Base-by-base conservation (phyloP, 2,888 invertebrate species). In the Hecatera dysodea region DNA sequence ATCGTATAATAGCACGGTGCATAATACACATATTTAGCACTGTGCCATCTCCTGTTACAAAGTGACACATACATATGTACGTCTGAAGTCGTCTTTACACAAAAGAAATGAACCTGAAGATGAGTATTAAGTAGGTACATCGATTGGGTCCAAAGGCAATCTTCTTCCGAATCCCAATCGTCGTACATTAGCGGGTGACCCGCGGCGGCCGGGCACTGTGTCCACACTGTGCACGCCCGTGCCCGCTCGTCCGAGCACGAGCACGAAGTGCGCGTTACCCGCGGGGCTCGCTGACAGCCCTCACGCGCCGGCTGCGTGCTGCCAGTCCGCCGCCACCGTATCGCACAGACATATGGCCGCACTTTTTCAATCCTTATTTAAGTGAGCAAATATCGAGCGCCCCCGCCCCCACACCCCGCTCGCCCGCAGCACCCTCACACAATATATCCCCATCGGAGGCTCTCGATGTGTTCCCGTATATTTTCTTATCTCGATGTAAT, bases 311-410 rank as follows among this genome's bases (percentile, higher is more conserved):
- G n/a, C n/a, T n/a, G n/a, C n/a, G n/a, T n/a, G n/a, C n/a, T n/a
- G n/a, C n/a, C n/a, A n/a, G n/a, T n/a, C n/a, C n/a, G n/a, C n/a
- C n/a, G 50, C 50, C 57, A 42, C 22, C 68, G 56, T 68, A 67
- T 63, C 65, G 66, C 66, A 42, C 61, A 75, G 65, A 80, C 24
- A 84, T 80, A 82, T 82, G 68, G 56, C 67, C 59, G 57, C 78
- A 78, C 64, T 84, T 84, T 82, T 81, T 84, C 78, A 78, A 75
- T 82, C 74, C 56, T 76, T 84, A 82, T 75, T 75, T 83, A 73
- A 81, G 81, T 75, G 73, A 66, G 46, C 15, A 60, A 72, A 78
- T 81, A 81, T 82, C 81, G 78, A 79, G 44, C 71, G 69, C 39
- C 12, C 46, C 46, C 12, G 27, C 0, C 60, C 15, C 44, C 42